phyloP scores from a whole-genome alignment of 2,888 invertebrate genomes.

The Tetropium fuscum region DNA sequence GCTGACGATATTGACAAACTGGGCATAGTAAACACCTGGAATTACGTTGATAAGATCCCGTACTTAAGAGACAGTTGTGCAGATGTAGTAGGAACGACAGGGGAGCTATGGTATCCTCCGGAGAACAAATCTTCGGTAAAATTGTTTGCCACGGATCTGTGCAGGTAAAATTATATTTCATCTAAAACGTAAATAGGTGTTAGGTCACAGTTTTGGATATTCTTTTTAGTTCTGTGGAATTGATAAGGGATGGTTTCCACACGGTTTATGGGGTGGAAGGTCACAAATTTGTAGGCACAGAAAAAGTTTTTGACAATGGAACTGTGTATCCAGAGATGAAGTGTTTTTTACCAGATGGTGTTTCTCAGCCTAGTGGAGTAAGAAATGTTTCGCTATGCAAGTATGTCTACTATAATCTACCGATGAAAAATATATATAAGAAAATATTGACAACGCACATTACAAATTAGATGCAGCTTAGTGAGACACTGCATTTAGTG shows the following conservation, averaged over 20 bases:
- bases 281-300: slow-evolving; percentile 70
- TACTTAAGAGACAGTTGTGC: slow-evolving; percentile 73
- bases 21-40: slow-evolving; percentile 81
- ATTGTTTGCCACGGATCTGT: slow-evolving; percentile 82
- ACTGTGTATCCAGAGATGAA: slow-evolving; percentile 70
- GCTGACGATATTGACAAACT: slow-evolving; percentile 72
- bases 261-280: slow-evolving; percentile 69
- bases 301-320: slow-evolving; percentile 80
- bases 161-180: slow-evolving; percentile 71
- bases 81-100: slow-evolving; percentile 78
- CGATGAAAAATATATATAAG: too few species aligned
- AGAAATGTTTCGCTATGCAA: slow-evolving; percentile 79
- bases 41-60: slow-evolving; percentile 69
- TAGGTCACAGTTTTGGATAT: neutral
- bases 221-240: slow-evolving; percentile 62
- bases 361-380: slow-evolving; percentile 69
- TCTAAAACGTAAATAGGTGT: neutral
- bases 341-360: slow-evolving; percentile 71
- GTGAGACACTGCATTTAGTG: too few species aligned
- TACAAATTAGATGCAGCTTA: too few species aligned
- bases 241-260: slow-evolving; percentile 59
- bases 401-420: too few species aligned
- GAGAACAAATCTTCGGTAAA: slow-evolving; percentile 69
- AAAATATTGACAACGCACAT: too few species aligned
- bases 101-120: slow-evolving; percentile 85